A percentile compares a stretch with the other conserved stretches of the same genome.
Evolutionary conservation across 2,113 vertebrate species (phyloP).

Genomic region (Syngnathus typhle): DNA sequence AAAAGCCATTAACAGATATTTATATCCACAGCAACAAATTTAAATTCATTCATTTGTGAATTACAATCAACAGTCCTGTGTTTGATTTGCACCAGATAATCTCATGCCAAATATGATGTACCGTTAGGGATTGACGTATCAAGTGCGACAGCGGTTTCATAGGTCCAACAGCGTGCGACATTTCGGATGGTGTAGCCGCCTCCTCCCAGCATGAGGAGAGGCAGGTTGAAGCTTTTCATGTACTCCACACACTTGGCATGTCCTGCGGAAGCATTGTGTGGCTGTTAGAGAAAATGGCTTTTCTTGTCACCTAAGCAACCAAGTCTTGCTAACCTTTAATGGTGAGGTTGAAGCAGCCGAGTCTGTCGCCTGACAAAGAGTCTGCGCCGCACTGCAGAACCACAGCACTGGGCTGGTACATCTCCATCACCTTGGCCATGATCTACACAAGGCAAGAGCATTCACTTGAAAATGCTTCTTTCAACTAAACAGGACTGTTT

Average conservation of each 20-base stretch:
- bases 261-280: constrained; percentile 62
- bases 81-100: background rate
- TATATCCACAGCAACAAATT: background rate
- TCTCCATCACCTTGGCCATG: constrained; percentile 99
- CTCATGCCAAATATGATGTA: constrained; percentile 7
- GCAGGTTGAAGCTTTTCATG: constrained; percentile 95
- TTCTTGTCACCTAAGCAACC: background rate
- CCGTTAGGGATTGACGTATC: constrained; percentile 93
- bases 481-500: background rate
- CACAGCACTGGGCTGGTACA: constrained; percentile 96
- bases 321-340: constrained; percentile 83
- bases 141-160: constrained; percentile 89
- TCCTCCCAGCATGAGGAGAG: constrained; percentile 94
- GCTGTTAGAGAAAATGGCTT: background rate
- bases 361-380: constrained; percentile 89
- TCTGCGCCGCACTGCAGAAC: constrained; percentile 95
- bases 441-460: constrained; percentile 70
- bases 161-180: constrained; percentile 96
- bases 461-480: background rate
- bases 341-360: constrained; percentile 97
- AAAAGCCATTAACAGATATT: background rate
- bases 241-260: constrained; percentile 98
- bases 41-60: background rate
- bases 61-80: background rate
- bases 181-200: constrained; percentile 97